Conservation (phyloP, 2,797 vertebrate species). For the Morus bassanus region DNA sequence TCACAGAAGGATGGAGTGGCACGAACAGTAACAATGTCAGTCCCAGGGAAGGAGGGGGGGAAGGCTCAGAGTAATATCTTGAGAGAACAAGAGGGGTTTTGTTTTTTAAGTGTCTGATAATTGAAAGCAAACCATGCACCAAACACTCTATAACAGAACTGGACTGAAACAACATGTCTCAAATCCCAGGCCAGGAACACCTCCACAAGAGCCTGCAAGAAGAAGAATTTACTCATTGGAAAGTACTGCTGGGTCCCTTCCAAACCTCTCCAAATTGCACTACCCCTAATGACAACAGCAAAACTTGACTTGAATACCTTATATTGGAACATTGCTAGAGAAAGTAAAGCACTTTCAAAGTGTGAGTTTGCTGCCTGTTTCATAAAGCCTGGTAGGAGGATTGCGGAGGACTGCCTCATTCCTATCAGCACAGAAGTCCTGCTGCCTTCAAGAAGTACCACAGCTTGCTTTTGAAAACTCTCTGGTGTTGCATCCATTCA, state of each 20-base stretch:
- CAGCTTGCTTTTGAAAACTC: background rate
- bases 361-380: background rate
- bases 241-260: background rate
- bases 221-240: background rate
- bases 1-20: background rate
- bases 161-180: background rate
- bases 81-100: background rate
- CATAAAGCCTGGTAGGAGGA: background rate
- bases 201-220: background rate
- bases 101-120: background rate
- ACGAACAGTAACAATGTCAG: background rate
- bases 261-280: background rate
- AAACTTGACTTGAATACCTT: background rate
- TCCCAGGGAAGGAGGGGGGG: no score
- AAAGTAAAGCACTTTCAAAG: background rate
- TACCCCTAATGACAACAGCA: background rate
- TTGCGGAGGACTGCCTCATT: background rate
- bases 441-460: background rate
- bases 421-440: background rate
- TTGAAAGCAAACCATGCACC: background rate
- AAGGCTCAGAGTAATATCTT: background rate
- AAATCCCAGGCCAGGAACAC: background rate
- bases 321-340: background rate
- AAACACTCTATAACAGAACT: background rate
- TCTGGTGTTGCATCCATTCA: background rate